A percentile compares a stretch with the other conserved stretches of the same genome.
These are phyloP conservation scores for Tinamus guttatus DNA, from an alignment of 2,113 vertebrate species.

Conservation along the genomic window DNA sequence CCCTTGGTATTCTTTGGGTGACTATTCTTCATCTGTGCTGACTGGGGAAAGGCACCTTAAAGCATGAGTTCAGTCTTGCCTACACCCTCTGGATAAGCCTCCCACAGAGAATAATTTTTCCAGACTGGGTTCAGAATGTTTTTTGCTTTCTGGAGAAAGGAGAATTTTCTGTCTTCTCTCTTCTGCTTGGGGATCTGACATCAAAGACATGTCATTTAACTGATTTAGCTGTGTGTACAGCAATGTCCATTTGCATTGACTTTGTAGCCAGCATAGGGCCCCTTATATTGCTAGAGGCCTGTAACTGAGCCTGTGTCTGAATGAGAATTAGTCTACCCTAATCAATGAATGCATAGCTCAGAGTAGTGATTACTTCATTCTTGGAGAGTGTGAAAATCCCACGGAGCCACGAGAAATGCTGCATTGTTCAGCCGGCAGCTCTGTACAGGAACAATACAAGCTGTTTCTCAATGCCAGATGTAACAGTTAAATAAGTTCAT, in stretches of 20 bases:
- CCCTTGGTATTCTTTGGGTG: not conserved
- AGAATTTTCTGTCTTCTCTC: not conserved
- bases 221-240: not conserved
- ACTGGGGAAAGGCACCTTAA: not conserved
- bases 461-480: not conserved
- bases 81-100: not conserved
- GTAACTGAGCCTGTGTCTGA: not conserved
- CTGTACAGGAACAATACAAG: not conserved
- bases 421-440: not conserved
- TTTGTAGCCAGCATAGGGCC: not conserved
- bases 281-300: not conserved
- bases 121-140: not conserved
- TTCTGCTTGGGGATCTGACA: not conserved
- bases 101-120: not conserved
- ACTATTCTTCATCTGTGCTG: not conserved
- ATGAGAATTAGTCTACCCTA: not conserved
- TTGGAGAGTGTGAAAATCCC: conserved; percentile 29
- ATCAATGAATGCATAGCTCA: not conserved
- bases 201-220: not conserved
- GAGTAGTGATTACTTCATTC: not conserved
- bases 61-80: not conserved
- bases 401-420: not conserved
- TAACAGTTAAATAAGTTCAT: conserved; percentile 29
- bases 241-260: not conserved
- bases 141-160: not conserved